phyloP scores from a whole-genome alignment of 2,113 vertebrate genomes.

The Litocranius walleri region DNA sequence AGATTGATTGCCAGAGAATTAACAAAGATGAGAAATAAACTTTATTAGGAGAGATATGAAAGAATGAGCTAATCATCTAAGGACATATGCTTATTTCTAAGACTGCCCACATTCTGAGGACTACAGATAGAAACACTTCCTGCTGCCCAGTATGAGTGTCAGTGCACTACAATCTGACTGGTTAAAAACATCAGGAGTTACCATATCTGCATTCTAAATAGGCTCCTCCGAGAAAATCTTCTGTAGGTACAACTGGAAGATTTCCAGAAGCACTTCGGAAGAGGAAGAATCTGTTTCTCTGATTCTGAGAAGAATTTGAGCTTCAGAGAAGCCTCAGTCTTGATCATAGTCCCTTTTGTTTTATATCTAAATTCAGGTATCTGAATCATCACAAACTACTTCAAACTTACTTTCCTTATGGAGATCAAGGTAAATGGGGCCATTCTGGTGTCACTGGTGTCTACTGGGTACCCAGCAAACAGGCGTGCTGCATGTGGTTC shows the following conservation, averaged over 20 bases:
- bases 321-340: background rate
- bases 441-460: background rate
- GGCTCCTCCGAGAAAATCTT: background rate
- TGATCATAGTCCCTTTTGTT: background rate
- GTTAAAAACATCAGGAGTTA: background rate
- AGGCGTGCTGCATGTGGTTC: background rate
- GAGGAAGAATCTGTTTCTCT: background rate
- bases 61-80: background rate
- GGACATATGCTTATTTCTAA: background rate
- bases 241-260: background rate
- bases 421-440: background rate
- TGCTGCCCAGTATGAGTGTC: accelerated
- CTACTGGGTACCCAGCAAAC: background rate
- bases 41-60: background rate
- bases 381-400: background rate
- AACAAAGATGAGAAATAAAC: background rate
- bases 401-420: background rate
- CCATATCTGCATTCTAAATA: background rate
- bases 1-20: background rate
- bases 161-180: background rate
- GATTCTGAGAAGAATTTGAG: background rate
- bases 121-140: background rate
- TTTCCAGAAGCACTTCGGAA: background rate
- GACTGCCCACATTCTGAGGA: background rate
- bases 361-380: background rate